Base-by-base conservation (phyloP, 1,140 invertebrate species). In the Cyclina sinensis region DNA sequence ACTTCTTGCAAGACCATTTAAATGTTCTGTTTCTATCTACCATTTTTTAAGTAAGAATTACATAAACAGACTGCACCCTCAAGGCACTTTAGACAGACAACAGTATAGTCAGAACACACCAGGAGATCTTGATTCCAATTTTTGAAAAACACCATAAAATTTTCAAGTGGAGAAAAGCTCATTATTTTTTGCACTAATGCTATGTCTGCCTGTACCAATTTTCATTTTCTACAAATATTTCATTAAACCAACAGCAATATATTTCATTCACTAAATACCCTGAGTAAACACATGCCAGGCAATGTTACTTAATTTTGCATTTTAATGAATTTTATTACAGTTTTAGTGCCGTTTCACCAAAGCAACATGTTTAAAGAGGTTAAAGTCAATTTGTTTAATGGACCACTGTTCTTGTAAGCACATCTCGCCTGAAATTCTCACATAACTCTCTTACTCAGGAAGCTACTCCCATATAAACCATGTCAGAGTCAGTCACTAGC, bases 231-330 rank as follows among this genome's bases (percentile, higher is more conserved):
- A 43, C 43, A 57, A 57, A 18, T 57, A 11, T 57, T 57, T 57
- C 18, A 5, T 4, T 62, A 5, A 62, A 1, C 24, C 24, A 11
- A 1, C 4, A 27, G 24, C 57, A 62, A 62, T 62, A 62, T 62
- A n/a, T 62, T 62, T 4, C 57, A 62, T 62, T 27, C 57, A 18
- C 7, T n/a, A 18, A 14, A 54, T 54, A 62, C 57, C 7, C 1
- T 14, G 3, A 62, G 4, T n/a, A 62, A 62, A 62, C 57, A 62
- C 24, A 27, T 62, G 57, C 57, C 57, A 27, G n/a, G 9, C 24
- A 62, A 62, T 62, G 57, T 62, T 62, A 62, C 57, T 62, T 62
- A 62, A 62, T 62, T 62, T 62, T 62, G 57, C 57, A 62, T 62
- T 62, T 62, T 62, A 62, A 62, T 62, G 57, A 62, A 62, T 27